Base-by-base conservation (phyloP, 1,140 invertebrate genomes). In the Tetramorium alpestre region DNA sequence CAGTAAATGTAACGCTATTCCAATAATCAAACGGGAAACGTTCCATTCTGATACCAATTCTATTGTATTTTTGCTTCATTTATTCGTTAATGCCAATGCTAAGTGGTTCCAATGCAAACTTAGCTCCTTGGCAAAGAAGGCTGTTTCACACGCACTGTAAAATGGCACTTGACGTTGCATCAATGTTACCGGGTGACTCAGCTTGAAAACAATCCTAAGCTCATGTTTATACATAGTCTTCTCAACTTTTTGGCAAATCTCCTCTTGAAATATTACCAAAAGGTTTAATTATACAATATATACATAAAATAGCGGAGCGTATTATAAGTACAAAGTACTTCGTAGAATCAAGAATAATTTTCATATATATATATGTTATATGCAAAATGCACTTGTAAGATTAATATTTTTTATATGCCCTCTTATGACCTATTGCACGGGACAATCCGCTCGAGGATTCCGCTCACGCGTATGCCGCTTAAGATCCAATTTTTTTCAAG, bases 401-500 rank as follows among this genome's bases (percentile, higher is more conserved):
- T 10, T 41, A 22, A 41, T 13, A 25, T 81, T 10, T 38, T 7
- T 3, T 7, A 13, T 38, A 69, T 33, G n/a, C 47, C 16, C 16
- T 10, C 33, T n/a, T 54, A 51, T 58, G 38, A 47, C 3, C 25
- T 72, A 56, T 28, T 10, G 18, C 54, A 16, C 28, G 10, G 38
- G 38, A 84, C 69, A 84, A 75, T 84, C 38, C 80, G 51, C 41
- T 84, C 80, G 41, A 60, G 16, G 22, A 84, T 84, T 84, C 80
- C 25, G 56, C 69, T 84, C 69, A 84, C 80, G 80, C 56, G 54
- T 84, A 22, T 84, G 69, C 67, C 41, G 67, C 69, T 84, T 75
- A 84, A 84, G 80, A 75, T 73, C 69, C 54, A 73, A 47, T 73
- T 75, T 75, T 82, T 84, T 60, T 49, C 80, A 75, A 84, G n/a